Percentiles rank a stretch among this genome's conserved stretches.
Evolutionary conservation across 2,113 vertebrate species (phyloP).

Genomic region (Paedocypris sp.): DNA sequence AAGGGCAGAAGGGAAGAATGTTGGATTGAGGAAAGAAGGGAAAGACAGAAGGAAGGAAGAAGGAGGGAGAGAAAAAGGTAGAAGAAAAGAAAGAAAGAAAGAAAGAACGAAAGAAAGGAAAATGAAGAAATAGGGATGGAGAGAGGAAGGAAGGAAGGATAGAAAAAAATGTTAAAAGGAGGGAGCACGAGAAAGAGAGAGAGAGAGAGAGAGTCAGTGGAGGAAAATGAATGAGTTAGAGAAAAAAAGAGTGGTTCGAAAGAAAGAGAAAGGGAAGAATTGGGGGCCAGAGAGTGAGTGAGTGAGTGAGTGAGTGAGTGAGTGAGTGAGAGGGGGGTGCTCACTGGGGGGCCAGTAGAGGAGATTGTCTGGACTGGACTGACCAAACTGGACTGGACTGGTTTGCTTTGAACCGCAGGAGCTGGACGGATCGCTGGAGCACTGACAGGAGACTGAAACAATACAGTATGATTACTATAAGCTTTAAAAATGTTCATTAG

Average conservation of each 20-base stretch:
- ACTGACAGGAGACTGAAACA: conserved; percentile 51
- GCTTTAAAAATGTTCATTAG: no score
- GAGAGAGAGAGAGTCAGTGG: neutral
- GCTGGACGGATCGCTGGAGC: conserved; percentile 56
- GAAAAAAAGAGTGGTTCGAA: neutral
- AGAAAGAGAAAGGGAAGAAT: neutral
- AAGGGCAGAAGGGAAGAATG: no score
- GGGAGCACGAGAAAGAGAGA: conserved; percentile 2
- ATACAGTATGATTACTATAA: no score
- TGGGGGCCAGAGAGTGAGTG: neutral
- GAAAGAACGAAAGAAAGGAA: neutral
- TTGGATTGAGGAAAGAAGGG: no score
- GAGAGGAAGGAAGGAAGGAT: no score
- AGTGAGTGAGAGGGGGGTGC: conserved; percentile 42
- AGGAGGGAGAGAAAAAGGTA: no score
- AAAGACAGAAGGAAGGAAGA: no score
- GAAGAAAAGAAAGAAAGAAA: no score
- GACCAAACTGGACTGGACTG: conserved; percentile 51
- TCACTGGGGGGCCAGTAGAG: conserved; percentile 43
- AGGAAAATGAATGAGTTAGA: neutral
- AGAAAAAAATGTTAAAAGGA: neutral
- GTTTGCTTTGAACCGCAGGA: conserved; percentile 60
- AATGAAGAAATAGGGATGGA: no score
- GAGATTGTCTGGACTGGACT: conserved; percentile 56
- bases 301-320: conserved; percentile 1